Percentiles rank a stretch among this genome's conserved stretches.
These are phyloP conservation scores for Andrena marginata DNA, from an alignment of 2,888 invertebrate genomes.

Conservation along the genomic window DNA sequence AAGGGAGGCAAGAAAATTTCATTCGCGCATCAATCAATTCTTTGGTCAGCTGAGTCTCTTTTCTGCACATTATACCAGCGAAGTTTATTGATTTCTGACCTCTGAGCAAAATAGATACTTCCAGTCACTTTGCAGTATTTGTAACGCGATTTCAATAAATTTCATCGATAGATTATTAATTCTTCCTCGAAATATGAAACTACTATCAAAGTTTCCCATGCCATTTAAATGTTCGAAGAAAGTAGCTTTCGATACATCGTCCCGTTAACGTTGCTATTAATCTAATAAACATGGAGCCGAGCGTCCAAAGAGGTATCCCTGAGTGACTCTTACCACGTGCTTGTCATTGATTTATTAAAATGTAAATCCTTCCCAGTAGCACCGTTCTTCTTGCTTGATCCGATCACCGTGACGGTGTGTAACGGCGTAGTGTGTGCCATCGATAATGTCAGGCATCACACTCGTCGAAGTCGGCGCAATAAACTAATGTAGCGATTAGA, in stretches of 20 bases:
- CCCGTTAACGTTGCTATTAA: background rate
- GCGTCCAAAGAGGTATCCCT: background rate
- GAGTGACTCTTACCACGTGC: background rate
- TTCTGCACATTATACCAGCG: too few species aligned
- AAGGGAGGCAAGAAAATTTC: too few species aligned
- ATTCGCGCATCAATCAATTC: too few species aligned
- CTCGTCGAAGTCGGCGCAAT: background rate
- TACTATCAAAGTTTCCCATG: background rate
- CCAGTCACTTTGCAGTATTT: too few species aligned
- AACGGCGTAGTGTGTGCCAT: conserved; percentile 77
- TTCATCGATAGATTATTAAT: background rate
- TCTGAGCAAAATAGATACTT: too few species aligned
- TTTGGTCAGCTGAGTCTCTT: too few species aligned
- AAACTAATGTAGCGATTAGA: background rate
- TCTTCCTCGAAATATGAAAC: background rate
- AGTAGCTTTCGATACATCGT: background rate
- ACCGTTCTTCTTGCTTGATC: conserved; percentile 59
- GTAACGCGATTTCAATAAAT: too few species aligned
- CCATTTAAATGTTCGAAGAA: background rate
- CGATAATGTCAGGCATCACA: conserved; percentile 37
- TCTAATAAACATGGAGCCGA: background rate
- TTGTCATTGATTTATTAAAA: conserved; percentile 12
- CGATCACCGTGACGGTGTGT: conserved; percentile 75
- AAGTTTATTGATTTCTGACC: too few species aligned
- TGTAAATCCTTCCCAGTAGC: background rate